Conservation (phyloP, 35 echinoderm and acorn worm species). For the Anneissia japonica region DNA sequence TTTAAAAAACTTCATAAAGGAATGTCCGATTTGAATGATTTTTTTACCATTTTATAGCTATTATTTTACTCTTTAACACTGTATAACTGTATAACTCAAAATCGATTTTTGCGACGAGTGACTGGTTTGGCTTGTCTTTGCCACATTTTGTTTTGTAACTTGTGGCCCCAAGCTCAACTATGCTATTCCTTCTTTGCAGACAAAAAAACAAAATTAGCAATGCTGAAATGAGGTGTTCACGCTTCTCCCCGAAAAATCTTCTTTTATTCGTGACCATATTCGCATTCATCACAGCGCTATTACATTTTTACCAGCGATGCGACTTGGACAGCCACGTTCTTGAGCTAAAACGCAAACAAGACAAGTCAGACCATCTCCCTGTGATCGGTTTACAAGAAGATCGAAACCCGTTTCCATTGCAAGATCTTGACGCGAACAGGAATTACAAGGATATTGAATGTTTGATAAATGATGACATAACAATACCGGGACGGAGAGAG, state of each 20-base stretch:
- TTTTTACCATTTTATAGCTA: no score
- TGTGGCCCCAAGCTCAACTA: no score
- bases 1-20: no score
- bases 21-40: no score
- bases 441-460: constrained; percentile 94
- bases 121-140: no score
- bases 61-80: no score
- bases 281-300: background rate
- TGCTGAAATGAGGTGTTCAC: background rate
- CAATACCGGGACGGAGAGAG: constrained; percentile 62
- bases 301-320: background rate
- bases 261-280: background rate
- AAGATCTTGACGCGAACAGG: background rate
- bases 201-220: background rate
- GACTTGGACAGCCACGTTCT: background rate
- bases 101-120: no score
- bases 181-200: background rate
- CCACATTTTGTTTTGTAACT: no score
- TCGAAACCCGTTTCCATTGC: background rate
- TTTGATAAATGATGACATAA: constrained; percentile 86
- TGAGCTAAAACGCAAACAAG: background rate
- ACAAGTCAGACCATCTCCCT: background rate
- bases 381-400: background rate
- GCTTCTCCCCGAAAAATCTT: background rate
- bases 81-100: no score